Evolutionary conservation across 2,113 vertebrate genomes (phyloP), one percentile per base, ranked within the genome.

Genomic region (Tupaia chinensis): DNA sequence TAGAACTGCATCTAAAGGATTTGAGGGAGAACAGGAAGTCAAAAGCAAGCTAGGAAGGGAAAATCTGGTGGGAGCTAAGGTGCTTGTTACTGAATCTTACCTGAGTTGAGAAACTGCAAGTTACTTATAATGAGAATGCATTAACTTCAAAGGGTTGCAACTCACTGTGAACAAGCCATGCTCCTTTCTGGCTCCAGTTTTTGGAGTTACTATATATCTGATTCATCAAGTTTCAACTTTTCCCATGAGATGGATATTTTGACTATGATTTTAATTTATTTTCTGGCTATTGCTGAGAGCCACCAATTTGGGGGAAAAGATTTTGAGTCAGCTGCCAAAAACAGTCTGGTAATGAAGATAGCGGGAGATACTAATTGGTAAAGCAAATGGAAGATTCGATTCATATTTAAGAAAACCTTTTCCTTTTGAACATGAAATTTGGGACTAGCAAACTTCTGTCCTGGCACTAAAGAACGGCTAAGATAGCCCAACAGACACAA

Each of bases 231-330:
- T 23, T 79, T 32, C 44, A 29, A 23, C 32, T 69, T 94, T 94
- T 72, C 34, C 17, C 65, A 68, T 76, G 58, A 25, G 20, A 81
- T 29, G 23, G 32, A 4, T 61, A 53, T 27, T 90, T 87, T 78
- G 77, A 78, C 76, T 69, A 44, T 20, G 66, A 17, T 84, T 74
- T 87, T n/a, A 70, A 87, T 53, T 89, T 87, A 84, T 60, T 93
- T 91, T 81, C 70, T 84, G 58, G 7, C 2, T 83, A 32, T 22
- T 69, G 34, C 77, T 70, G 60, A 85, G 87, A 78, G 63, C 56
- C 61, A 95, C 15, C 3, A 32, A 84, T 91, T 72, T 44, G 1
- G 9, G 70, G 53, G 14, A 29, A 74, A 61, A 12, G 53, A 23
- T 58, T 76, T 77, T 70, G 54, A 91, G 58, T 72, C 5, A 9